Evolutionary conservation across 1,140 invertebrate genomes (phyloP).

Genomic region (Halotydeus destructor): DNA sequence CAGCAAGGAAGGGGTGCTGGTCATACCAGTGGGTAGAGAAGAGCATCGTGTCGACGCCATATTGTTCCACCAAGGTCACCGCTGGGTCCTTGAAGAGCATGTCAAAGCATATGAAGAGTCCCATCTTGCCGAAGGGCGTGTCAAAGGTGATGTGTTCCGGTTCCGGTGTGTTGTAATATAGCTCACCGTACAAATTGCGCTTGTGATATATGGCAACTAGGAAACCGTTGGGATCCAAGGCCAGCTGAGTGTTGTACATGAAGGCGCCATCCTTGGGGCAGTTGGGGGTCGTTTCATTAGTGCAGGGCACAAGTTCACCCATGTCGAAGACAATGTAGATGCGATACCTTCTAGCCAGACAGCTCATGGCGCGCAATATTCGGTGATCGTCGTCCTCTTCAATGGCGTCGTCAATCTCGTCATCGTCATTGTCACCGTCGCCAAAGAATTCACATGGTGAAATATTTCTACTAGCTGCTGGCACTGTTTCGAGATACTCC

Average conservation of each 20-base stretch:
- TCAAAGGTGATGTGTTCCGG: constrained; percentile 35
- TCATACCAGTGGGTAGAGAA: constrained; percentile 49
- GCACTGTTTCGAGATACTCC: no score
- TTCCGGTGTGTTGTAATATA: constrained; percentile 28
- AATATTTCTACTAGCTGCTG: no score
- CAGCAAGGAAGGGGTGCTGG: constrained; percentile 39
- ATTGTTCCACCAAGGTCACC: constrained; percentile 27
- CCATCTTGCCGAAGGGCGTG: constrained; percentile 35
- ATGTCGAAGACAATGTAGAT: constrained; percentile 50
- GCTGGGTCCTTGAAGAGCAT: constrained; percentile 41
- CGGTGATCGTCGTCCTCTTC: no score
- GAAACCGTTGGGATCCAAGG: constrained; percentile 38
- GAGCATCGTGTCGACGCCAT: constrained; percentile 40
- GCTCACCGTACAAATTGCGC: constrained; percentile 41
- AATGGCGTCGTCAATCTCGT: no score
- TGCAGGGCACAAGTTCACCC: constrained; percentile 28
- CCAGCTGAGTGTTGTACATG: constrained; percentile 51
- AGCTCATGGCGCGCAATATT: constrained; percentile 29
- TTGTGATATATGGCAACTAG: constrained; percentile 47
- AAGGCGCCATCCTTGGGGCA: constrained; percentile 25
- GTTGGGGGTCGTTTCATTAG: constrained; percentile 2
- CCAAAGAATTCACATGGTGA: no score
- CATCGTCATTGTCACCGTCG: no score
- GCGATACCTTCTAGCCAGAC: constrained; percentile 28
- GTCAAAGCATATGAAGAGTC: constrained; percentile 50